Base-by-base conservation (phyloP, 2,888 invertebrate genomes). In the Troglohyphantes excavatus region DNA sequence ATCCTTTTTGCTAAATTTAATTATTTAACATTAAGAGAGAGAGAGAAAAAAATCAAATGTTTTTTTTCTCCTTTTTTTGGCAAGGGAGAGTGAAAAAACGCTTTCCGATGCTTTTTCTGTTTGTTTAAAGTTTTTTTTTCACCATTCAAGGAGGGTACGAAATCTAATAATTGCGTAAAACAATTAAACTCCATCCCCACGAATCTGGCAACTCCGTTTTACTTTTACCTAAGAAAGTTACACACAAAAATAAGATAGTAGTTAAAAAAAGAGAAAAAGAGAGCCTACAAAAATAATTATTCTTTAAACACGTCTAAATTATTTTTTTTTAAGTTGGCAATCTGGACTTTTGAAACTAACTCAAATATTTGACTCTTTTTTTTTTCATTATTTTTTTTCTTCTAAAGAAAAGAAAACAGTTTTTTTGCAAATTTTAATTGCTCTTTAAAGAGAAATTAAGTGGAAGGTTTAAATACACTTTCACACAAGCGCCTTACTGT, bases 1-100 rank as follows among this genome's bases (percentile, higher is more conserved):
- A 11, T 70, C 23, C 23, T 46, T 23, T 72, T 46, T 72, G 72
- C 23, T 43, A 72, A 72, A 72, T 46, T 72, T 72, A 72, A 72
- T 72, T 72, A 72, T 72, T 72, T 46, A 17, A 23, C 72, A 72
- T 23, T 72, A 43, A 23, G 21, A 39, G 13, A 39, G 13, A 39
- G 39, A 39, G 53, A 53, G 17, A 53, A 21, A 9, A 17, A 72
- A 72, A 53, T 72, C 72, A 26, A 5, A 43, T 72, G 26, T 46
- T 46, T 43, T 72, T 46, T 46, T 46, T 13, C 13, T 13, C n/a
- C n/a, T n/a, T n/a, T n/a, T n/a, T n/a, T n/a, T n/a, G n/a, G n/a
- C n/a, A n/a, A n/a, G n/a, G 39, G 21, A 7, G 39, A 68, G 27
- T 13, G 27, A 2, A 65, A 26, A 65, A 59, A 59, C 5, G 67